Conservation (phyloP, 2,113 vertebrate genomes). For the Hylia prasina region DNA sequence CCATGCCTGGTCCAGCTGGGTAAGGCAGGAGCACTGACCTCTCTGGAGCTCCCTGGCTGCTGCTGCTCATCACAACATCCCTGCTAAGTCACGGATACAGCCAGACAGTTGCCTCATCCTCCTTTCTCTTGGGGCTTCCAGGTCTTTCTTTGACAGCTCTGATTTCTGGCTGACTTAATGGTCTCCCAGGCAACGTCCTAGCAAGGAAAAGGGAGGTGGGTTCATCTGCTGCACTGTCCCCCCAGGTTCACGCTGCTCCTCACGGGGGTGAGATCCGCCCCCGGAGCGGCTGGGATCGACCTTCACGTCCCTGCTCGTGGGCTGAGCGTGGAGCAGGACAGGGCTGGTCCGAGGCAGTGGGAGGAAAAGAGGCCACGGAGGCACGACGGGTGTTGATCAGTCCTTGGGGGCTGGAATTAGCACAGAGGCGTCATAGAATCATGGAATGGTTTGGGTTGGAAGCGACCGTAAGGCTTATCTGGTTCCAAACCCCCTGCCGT, state of each 20-base stretch:
- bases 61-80: neutral
- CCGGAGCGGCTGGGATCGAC: neutral
- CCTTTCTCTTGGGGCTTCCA: neutral
- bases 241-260: neutral
- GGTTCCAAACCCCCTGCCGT: fast-evolving
- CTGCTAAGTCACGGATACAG: neutral
- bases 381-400: fast-evolving
- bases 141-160: neutral
- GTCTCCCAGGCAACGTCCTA: neutral
- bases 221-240: neutral
- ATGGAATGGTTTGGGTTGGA: neutral
- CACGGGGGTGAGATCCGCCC: fast-evolving
- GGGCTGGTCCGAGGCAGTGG: neutral
- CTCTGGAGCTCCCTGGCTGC: fast-evolving
- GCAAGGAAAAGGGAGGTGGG: neutral
- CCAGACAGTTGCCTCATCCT: neutral
- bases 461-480: fast-evolving
- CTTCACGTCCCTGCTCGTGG: fast-evolving
- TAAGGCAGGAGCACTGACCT: neutral
- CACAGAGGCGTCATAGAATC: fast-evolving
- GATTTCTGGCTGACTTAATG: neutral
- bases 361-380: neutral
- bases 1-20: neutral
- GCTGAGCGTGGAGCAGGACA: neutral
- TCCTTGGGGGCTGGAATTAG: neutral